A percentile compares a stretch with the other conserved stretches of the same genome.
These are phyloP conservation scores for Eupithecia subfuscata DNA, from an alignment of 2,888 invertebrate genomes.

Conservation along the genomic window DNA sequence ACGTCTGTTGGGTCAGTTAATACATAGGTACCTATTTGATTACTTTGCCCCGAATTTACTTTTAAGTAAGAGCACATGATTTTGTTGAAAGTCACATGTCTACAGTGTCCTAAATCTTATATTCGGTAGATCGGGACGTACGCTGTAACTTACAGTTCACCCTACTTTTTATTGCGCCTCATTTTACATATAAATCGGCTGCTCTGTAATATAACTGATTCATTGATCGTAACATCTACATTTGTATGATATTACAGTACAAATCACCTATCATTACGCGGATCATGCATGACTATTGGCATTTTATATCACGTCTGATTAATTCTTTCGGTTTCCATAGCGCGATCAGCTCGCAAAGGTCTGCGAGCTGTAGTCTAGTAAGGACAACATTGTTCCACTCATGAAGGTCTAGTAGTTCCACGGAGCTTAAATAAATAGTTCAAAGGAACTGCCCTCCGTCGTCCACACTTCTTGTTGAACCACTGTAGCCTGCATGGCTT, in stretches of 20 bases:
- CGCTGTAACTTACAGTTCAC: conserved; percentile 55
- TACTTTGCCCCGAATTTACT: too few relatives aligned
- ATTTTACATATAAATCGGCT: conserved; percentile 75
- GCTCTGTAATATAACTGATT: conserved; percentile 52
- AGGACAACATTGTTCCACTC: neutral
- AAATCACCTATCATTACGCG: neutral
- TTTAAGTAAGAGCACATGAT: neutral
- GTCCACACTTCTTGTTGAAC: too few relatives aligned
- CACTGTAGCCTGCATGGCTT: too few relatives aligned
- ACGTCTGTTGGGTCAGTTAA: too few relatives aligned
- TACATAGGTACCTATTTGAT: too few relatives aligned
- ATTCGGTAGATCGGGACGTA: conserved; percentile 70
- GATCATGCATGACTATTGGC: neutral
- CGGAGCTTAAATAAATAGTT: too few relatives aligned
- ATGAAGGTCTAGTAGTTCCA: too few relatives aligned
- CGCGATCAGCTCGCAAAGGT: too few relatives aligned
- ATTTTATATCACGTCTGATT: neutral
- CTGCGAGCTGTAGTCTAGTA: too few relatives aligned
- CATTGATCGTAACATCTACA: conserved; percentile 52
- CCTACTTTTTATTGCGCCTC: conserved; percentile 66
- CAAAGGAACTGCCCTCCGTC: too few relatives aligned
- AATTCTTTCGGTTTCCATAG: too few relatives aligned
- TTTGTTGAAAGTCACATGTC: conserved; percentile 12
- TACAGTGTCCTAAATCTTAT: conserved; percentile 48
- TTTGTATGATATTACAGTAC: conserved; percentile 10